Conservation (phyloP, 1,140 invertebrate species). For the Drosophila pectinifera region DNA sequence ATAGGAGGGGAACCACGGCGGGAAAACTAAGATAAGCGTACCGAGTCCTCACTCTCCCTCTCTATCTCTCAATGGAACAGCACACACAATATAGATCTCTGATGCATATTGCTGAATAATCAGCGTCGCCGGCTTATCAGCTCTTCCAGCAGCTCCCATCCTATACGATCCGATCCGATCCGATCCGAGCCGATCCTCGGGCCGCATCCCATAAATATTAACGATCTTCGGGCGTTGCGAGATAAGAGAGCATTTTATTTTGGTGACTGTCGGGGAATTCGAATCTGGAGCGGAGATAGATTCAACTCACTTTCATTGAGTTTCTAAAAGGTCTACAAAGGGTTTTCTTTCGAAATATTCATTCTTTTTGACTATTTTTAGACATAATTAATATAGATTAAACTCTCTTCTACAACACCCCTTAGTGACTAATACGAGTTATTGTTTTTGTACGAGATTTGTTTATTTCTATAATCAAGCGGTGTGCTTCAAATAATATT, state of each 20-base stretch:
- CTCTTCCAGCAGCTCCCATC: slow-evolving; percentile 9
- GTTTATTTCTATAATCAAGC: not conserved
- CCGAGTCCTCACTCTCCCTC: not conserved
- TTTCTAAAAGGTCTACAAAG: not conserved
- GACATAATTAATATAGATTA: not conserved
- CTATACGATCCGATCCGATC: slow-evolving; percentile 18
- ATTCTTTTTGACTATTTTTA: not conserved
- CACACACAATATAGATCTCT: slow-evolving; percentile 39
- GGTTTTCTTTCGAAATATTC: not conserved
- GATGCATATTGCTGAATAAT: slow-evolving; percentile 42
- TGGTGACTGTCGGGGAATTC: slow-evolving; percentile 11
- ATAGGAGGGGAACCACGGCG: slow-evolving; percentile 39
- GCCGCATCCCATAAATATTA: slow-evolving; percentile 54
- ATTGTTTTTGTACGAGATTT: not conserved
- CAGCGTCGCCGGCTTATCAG: slow-evolving; percentile 40
- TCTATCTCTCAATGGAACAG: slow-evolving; percentile 18
- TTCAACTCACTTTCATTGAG: slow-evolving; percentile 34
- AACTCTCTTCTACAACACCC: not conserved
- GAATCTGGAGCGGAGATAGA: slow-evolving; percentile 43
- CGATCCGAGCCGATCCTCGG: slow-evolving; percentile 25
- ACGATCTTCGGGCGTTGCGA: slow-evolving; percentile 38
- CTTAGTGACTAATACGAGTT: not conserved
- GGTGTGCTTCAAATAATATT: not conserved
- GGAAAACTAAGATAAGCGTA: slow-evolving; percentile 36
- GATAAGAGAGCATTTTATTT: slow-evolving; percentile 34